A percentile compares a stretch with the other conserved stretches of the same genome.
phyloP scores from a whole-genome alignment of 2,113 vertebrate genomes.

The Cricetomys ansorgei region DNA sequence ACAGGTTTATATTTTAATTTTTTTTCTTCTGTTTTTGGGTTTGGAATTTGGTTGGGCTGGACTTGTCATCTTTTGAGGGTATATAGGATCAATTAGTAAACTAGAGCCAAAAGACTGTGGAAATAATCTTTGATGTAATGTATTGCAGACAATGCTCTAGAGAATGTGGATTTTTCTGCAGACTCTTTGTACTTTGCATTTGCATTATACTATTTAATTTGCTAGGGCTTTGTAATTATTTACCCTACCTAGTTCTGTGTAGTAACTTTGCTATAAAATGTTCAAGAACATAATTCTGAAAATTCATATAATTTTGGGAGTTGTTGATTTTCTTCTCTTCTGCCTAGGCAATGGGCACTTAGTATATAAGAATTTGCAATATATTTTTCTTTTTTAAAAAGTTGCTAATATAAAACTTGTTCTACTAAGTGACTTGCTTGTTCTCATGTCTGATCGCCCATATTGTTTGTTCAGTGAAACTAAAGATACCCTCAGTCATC shows the following conservation, averaged over 20 bases:
- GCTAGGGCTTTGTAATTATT: conserved; percentile 12
- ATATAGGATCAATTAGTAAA: conserved; percentile 13
- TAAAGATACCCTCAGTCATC: background rate
- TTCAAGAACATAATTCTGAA: conserved; percentile 40
- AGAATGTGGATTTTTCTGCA: conserved; percentile 28
- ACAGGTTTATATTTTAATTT: conserved; percentile 92
- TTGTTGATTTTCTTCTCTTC: conserved; percentile 18
- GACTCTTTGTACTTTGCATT: conserved; percentile 26
- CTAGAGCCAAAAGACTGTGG: background rate
- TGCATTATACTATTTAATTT: conserved; percentile 49
- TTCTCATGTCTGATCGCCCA: background rate
- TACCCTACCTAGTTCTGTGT: background rate
- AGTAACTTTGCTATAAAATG: conserved; percentile 60
- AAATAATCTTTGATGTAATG: conserved; percentile 12
- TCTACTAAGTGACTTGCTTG: conserved; percentile 17
- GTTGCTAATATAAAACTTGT: conserved; percentile 1
- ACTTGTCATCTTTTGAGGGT: background rate
- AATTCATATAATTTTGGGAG: conserved; percentile 33
- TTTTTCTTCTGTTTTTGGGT: conserved; percentile 52
- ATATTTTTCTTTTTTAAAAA: background rate
- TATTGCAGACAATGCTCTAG: background rate
- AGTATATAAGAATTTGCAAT: background rate
- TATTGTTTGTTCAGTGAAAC: conserved; percentile 40
- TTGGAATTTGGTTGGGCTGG: conserved; percentile 43
- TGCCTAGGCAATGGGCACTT: background rate